Evolutionary conservation across 2,888 invertebrate genomes (phyloP).

Genomic region (Drosophila nigritarsus): DNA sequence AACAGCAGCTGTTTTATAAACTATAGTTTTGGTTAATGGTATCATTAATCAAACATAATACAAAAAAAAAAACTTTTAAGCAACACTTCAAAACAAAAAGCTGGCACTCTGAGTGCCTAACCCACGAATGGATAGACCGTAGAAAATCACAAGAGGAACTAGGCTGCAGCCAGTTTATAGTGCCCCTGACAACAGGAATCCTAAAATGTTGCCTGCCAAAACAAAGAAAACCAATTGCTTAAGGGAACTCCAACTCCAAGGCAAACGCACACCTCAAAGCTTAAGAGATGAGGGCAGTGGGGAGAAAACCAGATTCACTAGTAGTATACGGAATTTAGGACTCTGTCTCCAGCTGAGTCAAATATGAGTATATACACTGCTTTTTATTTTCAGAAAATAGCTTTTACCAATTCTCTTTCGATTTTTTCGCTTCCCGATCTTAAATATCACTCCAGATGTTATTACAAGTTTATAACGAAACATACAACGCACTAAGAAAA

Average conservation of each 20-base stretch:
- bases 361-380: slow-evolving; percentile 6
- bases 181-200: slow-evolving; percentile 70
- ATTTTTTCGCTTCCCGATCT: background rate
- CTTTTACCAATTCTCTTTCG: slow-evolving; percentile 9
- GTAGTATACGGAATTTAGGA: slow-evolving; percentile 32
- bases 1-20: slow-evolving; percentile 33
- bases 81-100: slow-evolving; percentile 30
- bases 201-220: slow-evolving; percentile 66
- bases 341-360: slow-evolving; percentile 27
- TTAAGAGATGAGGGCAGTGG: slow-evolving; percentile 14
- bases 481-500: background rate
- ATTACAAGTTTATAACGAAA: background rate
- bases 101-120: slow-evolving; percentile 62
- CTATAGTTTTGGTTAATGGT: slow-evolving; percentile 48
- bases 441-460: background rate
- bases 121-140: slow-evolving; percentile 62
- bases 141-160: slow-evolving; percentile 21
- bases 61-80: background rate
- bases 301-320: slow-evolving; percentile 51
- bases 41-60: slow-evolving; percentile 61
- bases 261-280: slow-evolving; percentile 37
- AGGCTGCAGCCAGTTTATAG: slow-evolving; percentile 29
- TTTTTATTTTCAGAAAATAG: slow-evolving; percentile 6
- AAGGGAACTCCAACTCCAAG: slow-evolving; percentile 28
- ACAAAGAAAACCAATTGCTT: slow-evolving; percentile 46